Conservation (phyloP, 2,888 invertebrate species). For the Parasteatoda lunata region DNA sequence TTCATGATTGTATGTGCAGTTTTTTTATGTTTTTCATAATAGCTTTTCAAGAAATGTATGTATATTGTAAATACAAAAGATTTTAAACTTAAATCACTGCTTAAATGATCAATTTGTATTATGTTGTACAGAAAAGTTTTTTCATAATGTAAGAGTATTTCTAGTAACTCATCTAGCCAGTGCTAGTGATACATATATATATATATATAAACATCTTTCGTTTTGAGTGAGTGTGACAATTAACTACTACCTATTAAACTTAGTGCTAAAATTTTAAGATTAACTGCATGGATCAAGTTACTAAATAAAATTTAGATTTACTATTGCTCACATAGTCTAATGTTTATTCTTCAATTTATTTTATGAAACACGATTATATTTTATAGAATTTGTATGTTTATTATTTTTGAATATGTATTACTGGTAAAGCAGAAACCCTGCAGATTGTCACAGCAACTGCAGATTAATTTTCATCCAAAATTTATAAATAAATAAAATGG, state of each 20-base stretch:
- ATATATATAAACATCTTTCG: constrained; percentile 33
- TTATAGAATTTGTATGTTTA: no score
- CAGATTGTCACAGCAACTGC: not conserved
- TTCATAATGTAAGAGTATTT: constrained; percentile 32
- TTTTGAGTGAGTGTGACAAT: constrained; percentile 42
- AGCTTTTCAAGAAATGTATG: constrained; percentile 31
- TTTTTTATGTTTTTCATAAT: constrained; percentile 50
- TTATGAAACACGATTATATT: not conserved
- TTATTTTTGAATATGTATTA: no score
- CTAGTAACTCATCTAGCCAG: constrained; percentile 24
- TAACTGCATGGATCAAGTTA: constrained; percentile 66
- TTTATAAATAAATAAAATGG: not conserved
- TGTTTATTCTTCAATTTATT: not conserved
- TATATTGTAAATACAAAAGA: constrained; percentile 62
- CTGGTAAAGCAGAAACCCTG: not conserved
- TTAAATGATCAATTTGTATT: constrained; percentile 45
- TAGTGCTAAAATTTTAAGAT: constrained; percentile 47
- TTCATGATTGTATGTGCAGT: constrained; percentile 41
- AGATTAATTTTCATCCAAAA: not conserved
- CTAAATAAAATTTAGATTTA: constrained; percentile 63
- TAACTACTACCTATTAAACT: constrained; percentile 24
- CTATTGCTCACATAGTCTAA: constrained; percentile 26
- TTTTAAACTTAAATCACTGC: constrained; percentile 57
- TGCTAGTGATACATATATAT: not conserved
- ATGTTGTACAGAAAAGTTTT: constrained; percentile 56